phyloP scores from a whole-genome alignment of 1,140 invertebrate genomes.

The Eumaeus atala region DNA sequence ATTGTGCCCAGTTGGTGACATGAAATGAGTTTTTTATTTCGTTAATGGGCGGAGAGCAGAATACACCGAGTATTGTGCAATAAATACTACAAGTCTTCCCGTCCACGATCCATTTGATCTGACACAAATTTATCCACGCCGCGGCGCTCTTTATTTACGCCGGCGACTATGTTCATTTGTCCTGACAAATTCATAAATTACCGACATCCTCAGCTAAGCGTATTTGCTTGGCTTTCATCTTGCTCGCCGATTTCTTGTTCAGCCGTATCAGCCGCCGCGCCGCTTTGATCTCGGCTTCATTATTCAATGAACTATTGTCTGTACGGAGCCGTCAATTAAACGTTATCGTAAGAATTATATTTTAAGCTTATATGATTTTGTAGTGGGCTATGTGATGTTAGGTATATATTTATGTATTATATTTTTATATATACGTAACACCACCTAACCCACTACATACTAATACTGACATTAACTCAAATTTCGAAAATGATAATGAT shows the following conservation, averaged over 20 bases:
- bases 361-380: too few species aligned
- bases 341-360: too few species aligned
- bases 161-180: conserved; percentile 65
- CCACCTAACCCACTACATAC: too few species aligned
- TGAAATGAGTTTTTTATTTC: conserved; percentile 18
- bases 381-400: too few species aligned
- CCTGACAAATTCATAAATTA: conserved; percentile 74
- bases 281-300: conserved; percentile 41
- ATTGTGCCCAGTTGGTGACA: background rate
- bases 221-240: conserved; percentile 61
- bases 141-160: conserved; percentile 65
- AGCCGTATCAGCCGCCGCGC: conserved; percentile 59
- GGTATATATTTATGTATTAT: too few species aligned
- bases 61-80: conserved; percentile 42
- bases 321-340: background rate
- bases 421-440: too few species aligned
- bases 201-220: conserved; percentile 60
- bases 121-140: conserved; percentile 70
- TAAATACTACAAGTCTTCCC: conserved; percentile 59
- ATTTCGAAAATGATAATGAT: too few species aligned
- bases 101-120: conserved; percentile 68
- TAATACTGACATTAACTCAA: too few species aligned
- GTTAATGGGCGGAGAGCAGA: conserved; percentile 22
- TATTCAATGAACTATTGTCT: conserved; percentile 26
- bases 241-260: conserved; percentile 53